Evolutionary conservation across 2,113 vertebrate species (phyloP), one percentile per base, ranked within the genome.

Genomic region (Xerus inauris): DNA sequence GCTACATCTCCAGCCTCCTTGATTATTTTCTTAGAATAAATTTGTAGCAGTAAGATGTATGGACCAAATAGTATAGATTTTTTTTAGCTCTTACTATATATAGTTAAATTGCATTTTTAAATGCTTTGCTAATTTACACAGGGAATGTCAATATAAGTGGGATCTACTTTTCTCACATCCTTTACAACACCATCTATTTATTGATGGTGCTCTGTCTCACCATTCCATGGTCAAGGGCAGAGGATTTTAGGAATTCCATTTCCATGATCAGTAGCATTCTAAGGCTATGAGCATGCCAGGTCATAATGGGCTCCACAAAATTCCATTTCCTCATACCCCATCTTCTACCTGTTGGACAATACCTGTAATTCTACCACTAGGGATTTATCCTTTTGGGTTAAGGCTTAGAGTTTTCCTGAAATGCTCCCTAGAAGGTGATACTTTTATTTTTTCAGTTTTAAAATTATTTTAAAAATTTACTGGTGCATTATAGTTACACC

Each of bases 11-110:
- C 5, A 19, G 35, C 2, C 14, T 35, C 32, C 51, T 59, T 84
- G 4, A 89, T 91, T 65, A 57, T 62, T 93, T 97, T 90, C 72
- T 83, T 80, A 80, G 35, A 82, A 62, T 88, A 81, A 47, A 81
- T 87, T 89, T 71, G 59, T 2, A 75, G 17, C 0, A 89, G 47
- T 76, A 89, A 84, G 42, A 75, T 72, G 13, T 42, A 35, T 95
- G n/a, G 1, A 92, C 51, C 24, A 75, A 92, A 42, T 80, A 26
- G 24, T 49, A 82, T 57, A 82, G 77, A n/a, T 77, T n/a, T 32
- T 57, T 91, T 72, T 82, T 47, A 26, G 35, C 6, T 88, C 16
- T 71, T 79, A 19, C 8, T 45, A 26, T 28, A 14, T 67, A 75
- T 85, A 89, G 47, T 5, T 19, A 94, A 93, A 90, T 57, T 67